Evolutionary conservation across 2,113 vertebrate genomes (phyloP).

Genomic region (Pseudorectes ferrugineus): DNA sequence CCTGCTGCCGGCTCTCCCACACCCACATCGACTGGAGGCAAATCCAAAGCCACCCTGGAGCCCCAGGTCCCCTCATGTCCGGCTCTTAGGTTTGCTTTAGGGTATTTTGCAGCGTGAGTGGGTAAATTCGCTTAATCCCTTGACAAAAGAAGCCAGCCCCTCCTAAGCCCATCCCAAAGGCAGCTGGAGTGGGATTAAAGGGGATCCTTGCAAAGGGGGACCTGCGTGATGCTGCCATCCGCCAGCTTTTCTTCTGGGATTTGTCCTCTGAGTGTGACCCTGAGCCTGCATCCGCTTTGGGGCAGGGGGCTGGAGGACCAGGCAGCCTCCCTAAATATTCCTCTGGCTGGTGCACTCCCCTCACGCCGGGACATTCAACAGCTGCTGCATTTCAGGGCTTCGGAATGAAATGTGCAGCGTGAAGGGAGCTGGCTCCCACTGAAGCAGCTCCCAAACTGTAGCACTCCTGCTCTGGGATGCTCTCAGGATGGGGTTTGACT

Average conservation of each 20-base stretch:
- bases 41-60: background rate
- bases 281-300: background rate
- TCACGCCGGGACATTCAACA: background rate
- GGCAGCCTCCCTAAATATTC: background rate
- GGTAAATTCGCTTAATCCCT: constrained; percentile 54
- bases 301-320: background rate
- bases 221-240: background rate
- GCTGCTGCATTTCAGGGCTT: background rate
- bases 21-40: background rate
- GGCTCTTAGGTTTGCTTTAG: background rate
- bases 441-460: background rate
- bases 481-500: background rate
- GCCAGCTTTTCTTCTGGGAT: background rate
- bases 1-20: background rate
- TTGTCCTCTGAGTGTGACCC: background rate
- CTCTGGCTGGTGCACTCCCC: background rate
- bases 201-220: background rate
- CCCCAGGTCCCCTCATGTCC: background rate
- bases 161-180: constrained; percentile 44
- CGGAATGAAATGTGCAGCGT: background rate
- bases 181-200: constrained; percentile 19
- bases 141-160: constrained; percentile 31
- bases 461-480: background rate
- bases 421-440: background rate
- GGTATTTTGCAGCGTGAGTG: background rate